phyloP scores from a whole-genome alignment of 23 tunicate genomes.

The Trididemnum nubilum region DNA sequence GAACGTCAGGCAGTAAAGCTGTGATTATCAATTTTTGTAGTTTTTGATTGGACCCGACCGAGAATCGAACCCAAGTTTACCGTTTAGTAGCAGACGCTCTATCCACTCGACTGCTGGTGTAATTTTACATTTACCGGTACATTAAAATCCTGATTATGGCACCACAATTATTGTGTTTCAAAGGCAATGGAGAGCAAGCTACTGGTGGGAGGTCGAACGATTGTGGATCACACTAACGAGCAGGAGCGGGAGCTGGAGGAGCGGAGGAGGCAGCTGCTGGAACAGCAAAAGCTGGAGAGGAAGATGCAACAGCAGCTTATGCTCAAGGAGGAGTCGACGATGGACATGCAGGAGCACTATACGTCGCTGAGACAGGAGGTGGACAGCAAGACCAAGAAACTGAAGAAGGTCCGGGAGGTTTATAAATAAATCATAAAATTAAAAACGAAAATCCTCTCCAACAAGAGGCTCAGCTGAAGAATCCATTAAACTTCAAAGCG shows the following conservation, averaged over 20 bases:
- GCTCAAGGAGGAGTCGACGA: conserved; percentile 71
- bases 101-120: too few species aligned
- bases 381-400: conserved; percentile 77
- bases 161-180: too few species aligned
- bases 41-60: too few species aligned
- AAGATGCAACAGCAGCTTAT: conserved; percentile 83
- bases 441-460: too few species aligned
- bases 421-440: background rate
- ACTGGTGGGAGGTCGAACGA: conserved; percentile 91
- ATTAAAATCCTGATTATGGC: background rate
- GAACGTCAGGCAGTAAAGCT: too few species aligned
- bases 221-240: conserved; percentile 85
- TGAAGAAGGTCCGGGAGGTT: conserved; percentile 77
- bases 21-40: too few species aligned
- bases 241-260: conserved; percentile 93
- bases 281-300: conserved; percentile 70
- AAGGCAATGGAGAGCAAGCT: conserved; percentile 99
- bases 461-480: too few species aligned
- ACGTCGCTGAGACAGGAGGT: conserved; percentile 91
- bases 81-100: too few species aligned
- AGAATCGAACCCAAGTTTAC: too few species aligned
- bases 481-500: too few species aligned
- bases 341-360: conserved; percentile 82
- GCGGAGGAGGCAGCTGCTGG: conserved; percentile 67
- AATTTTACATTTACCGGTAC: too few species aligned